Evolutionary conservation across 2,888 invertebrate genomes (phyloP), one percentile per base, ranked within the genome.

Genomic region (Hydrotaea diabolus): DNA sequence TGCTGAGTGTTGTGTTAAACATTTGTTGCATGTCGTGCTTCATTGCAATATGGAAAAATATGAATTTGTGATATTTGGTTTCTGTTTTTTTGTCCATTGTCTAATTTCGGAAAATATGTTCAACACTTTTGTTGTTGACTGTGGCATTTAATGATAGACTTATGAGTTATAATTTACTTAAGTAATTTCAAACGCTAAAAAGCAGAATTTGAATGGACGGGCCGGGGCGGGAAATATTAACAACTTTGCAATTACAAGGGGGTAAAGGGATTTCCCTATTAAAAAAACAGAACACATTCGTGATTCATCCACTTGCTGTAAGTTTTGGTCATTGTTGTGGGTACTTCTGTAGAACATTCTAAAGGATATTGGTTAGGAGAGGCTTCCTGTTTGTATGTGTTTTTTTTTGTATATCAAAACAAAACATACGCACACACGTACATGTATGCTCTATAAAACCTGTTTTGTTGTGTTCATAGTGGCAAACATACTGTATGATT

Each of bases 161-260:
- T 91, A 91, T 90, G 90, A 88, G 88, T 89, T 88, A 88, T 89
- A 89, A 89, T 81, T 82, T 83, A 76, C 62, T 75, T 73, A 66
- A 74, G 66, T 74, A 74, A 77, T 71, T 55, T 76, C 11, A 46
- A 69, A 46, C 13, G 21, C 69, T 23, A 69, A 46, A 46, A n/a
- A 15, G 23, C 17, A 46, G 46, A 69, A 21, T 23, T 46, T 13
- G 23, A 46, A 21, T 69, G 4, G 21, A 69, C 26, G 13, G 17
- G 8, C 31, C 7, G 26, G 11, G n/a, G n/a, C n/a, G n/a, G n/a
- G 49, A 39, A 76, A 53, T 57, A 46, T 62, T 64, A 39, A 71
- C 43, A 53, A 23, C 39, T 71, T 62, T 80, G 39, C 71, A 75
- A 80, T 74, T 43, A 39, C 17, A 26, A 0, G 13, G 3, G 31